Base-by-base conservation (phyloP, 2,888 invertebrate genomes). In the Trichogramma dendrolimi region DNA sequence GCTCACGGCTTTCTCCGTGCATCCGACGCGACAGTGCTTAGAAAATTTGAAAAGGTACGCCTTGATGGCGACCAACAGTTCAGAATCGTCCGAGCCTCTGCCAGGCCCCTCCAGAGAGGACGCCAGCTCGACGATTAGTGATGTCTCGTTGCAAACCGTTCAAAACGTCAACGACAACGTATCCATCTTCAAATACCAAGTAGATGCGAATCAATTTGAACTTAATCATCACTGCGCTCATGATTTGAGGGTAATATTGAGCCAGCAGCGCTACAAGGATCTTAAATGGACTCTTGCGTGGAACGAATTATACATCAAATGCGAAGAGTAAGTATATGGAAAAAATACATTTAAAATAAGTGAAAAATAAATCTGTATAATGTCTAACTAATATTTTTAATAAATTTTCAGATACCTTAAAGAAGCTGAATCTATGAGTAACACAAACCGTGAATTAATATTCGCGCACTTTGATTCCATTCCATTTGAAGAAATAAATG, bases 1-100 rank as follows among this genome's bases (percentile, higher is more conserved):
- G 0, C 81, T 91, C 48, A 90, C 91, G 0, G 88, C 90, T 1
- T 91, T 91, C 80, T 89, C 89, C 52, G 80, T 91, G 56, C 85
- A 88, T 71, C 90, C 91, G 4, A 85, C 88, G 6, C 79, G 81
- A 44, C 78, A 79, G 8, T 84, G 86, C 77, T 84, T 27, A 2
- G 27, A 27, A 85, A 27, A 2, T 2, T 27, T 27, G 27, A 27
- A 27, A 27, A 27, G 27, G 3, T 27, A 27, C 3, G 27, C 27
- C 27, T 27, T 27, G 27, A 27, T 27, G 27, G 27, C 27, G 27
- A 27, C 27, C 27, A 27, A 27, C 27, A 27, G 27, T 27, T 27
- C 27, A 27, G 27, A 27, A 27, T 27, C 27, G 27, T 27, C 27
- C 27, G 27, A 27, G 27, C 27, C 27, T 27, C 27, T 27, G 27